These are phyloP conservation scores for Dicrostonyx torquatus DNA, from an alignment of 2,797 vertebrate species.

Conservation along the genomic window DNA sequence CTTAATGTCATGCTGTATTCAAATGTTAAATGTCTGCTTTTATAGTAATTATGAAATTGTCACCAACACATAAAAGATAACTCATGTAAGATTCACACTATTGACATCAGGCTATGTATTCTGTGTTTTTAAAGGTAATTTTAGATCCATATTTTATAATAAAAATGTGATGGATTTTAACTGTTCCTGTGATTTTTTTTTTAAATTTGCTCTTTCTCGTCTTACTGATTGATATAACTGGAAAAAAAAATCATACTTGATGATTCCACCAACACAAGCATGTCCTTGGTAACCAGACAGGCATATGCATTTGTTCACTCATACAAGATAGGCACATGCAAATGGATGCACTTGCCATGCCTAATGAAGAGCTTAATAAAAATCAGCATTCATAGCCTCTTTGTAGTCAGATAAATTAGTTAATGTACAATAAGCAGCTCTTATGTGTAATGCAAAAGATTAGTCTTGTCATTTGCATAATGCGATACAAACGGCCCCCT, in stretches of 20 bases:
- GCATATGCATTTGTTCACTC: constrained; percentile 71
- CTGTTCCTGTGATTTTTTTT: constrained; percentile 56
- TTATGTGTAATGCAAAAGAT: constrained; percentile 89
- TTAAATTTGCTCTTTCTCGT: constrained; percentile 51
- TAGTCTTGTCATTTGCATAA: constrained; percentile 88
- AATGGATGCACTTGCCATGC: constrained; percentile 75
- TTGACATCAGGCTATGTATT: constrained; percentile 4
- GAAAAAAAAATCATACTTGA: constrained; percentile 61
- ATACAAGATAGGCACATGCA: constrained; percentile 56
- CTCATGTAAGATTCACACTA: constrained; percentile 16
- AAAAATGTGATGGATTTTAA: constrained; percentile 31
- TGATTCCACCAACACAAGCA: constrained; percentile 73
- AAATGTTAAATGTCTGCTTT: constrained; percentile 50
- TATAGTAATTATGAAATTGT: constrained; percentile 50
- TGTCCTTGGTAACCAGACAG: constrained; percentile 68
- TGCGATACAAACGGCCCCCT: constrained; percentile 85
- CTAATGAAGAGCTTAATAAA: constrained; percentile 88
- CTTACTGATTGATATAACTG: constrained; percentile 61
- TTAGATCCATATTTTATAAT: constrained; percentile 34
- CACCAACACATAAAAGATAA: not conserved
- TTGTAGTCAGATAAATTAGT: constrained; percentile 86
- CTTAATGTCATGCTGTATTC: constrained; percentile 43
- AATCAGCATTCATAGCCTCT: constrained; percentile 85
- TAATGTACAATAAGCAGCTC: constrained; percentile 86
- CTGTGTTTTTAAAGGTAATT: constrained; percentile 59